phyloP scores from a whole-genome alignment of 2,113 vertebrate species.

The Centropristis striata region DNA sequence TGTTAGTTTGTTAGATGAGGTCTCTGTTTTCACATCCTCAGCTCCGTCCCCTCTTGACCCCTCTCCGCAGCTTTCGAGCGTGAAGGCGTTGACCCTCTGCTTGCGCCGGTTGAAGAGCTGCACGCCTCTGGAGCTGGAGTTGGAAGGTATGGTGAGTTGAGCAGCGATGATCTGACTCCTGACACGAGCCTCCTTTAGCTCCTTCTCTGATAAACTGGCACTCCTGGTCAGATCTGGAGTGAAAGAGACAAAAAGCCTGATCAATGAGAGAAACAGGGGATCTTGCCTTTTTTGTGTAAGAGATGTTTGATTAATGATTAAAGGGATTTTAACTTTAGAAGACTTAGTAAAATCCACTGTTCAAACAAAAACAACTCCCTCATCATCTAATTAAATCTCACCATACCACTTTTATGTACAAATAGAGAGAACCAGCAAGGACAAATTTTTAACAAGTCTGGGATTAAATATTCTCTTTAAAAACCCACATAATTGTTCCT shows the following conservation, averaged over 20 bases:
- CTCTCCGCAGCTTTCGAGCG: slow-evolving; percentile 83
- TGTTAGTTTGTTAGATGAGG: slow-evolving; percentile 71
- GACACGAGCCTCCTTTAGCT: slow-evolving; percentile 92
- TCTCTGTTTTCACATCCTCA: slow-evolving; percentile 63
- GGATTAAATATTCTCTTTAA: slow-evolving; percentile 69
- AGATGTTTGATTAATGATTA: slow-evolving; percentile 20
- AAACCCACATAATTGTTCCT: slow-evolving; percentile 75
- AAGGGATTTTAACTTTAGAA: not conserved
- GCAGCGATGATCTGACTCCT: slow-evolving; percentile 92
- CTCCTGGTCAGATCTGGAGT: slow-evolving; percentile 88
- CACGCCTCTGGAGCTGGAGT: slow-evolving; percentile 92
- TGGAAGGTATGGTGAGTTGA: slow-evolving; percentile 91
- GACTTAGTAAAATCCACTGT: slow-evolving; percentile 24
- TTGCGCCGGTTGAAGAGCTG: slow-evolving; percentile 94
- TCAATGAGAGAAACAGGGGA: slow-evolving; percentile 25
- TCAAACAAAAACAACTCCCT: slow-evolving; percentile 53
- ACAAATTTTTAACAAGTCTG: slow-evolving; percentile 69
- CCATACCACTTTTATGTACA: slow-evolving; percentile 60
- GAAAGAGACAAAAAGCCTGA: slow-evolving; percentile 36
- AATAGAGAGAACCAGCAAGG: slow-evolving; percentile 48
- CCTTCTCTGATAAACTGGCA: slow-evolving; percentile 92
- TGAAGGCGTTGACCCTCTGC: slow-evolving; percentile 92
- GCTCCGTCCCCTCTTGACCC: slow-evolving; percentile 51
- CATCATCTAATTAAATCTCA: slow-evolving; percentile 53
- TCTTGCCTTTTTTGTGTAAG: not conserved